Evolutionary conservation across 2,888 invertebrate species (phyloP).

Genomic region (Macroteleia sp.): DNA sequence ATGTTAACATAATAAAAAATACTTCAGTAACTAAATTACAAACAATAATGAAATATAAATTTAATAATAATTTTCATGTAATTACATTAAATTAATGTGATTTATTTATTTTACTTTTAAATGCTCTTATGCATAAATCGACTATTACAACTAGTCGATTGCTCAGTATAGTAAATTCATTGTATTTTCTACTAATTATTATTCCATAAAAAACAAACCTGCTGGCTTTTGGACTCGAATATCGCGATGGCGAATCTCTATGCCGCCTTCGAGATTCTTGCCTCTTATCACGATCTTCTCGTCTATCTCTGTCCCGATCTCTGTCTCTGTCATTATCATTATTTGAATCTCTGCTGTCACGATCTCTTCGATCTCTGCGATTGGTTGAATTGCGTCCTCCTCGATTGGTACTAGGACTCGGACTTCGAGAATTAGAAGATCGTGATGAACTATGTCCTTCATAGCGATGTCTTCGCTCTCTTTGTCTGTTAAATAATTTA

Average conservation of each 20-base stretch:
- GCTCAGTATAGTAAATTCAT: too few relatives aligned
- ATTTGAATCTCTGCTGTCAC: constrained; percentile 74
- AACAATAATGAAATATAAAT: too few relatives aligned
- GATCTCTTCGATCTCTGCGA: constrained; percentile 77
- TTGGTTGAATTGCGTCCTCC: constrained; percentile 75
- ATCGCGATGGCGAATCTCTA: constrained; percentile 77
- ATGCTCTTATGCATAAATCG: too few relatives aligned
- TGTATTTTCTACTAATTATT: too few relatives aligned
- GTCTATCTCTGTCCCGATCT: constrained; percentile 75
- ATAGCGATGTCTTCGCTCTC: constrained; percentile 91
- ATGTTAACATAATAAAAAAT: constrained; percentile 26
- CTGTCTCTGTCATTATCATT: constrained; percentile 73
- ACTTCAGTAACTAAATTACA: too few relatives aligned
- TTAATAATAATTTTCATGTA: too few relatives aligned
- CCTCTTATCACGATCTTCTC: constrained; percentile 78
- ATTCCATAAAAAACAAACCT: too few relatives aligned
- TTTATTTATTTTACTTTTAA: too few relatives aligned
- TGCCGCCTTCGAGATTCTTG: constrained; percentile 76
- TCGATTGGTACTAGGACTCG: constrained; percentile 83
- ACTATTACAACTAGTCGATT: too few relatives aligned
- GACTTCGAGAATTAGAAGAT: constrained; percentile 83
- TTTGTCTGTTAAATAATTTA: constrained; percentile 91
- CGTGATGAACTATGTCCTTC: constrained; percentile 83
- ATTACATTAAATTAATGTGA: too few relatives aligned
- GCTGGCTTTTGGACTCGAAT: constrained; percentile 79